Base-by-base conservation (phyloP, 2,888 invertebrate species). In the Hartigia nigra region DNA sequence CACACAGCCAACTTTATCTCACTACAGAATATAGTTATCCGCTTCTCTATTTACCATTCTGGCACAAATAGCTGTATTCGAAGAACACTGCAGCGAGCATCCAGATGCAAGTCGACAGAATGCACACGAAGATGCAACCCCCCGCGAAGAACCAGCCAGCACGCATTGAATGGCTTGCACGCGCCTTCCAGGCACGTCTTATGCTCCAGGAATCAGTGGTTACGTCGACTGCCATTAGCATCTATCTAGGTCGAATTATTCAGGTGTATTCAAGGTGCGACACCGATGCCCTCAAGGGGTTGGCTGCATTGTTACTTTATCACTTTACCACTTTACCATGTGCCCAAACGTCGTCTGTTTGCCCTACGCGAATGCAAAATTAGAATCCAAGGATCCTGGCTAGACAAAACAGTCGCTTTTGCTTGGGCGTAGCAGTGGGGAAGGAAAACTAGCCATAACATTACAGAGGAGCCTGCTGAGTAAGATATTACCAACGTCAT, bases 401-500 rank as follows among this genome's bases (percentile, higher is more conserved):
- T 12, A 34, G 31, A 55, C 55, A 55, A 12, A 31, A 72, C 32
- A 2, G 72, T 31, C 72, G 70, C 72, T 12, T 32, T 31, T 31
- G 14, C 32, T 23, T 31, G 32, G 31, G 34, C 31, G 34, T 12
- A 34, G 12, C 34, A 12, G 72, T 12, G 34, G 72, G 72, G 72
- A 72, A 32, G 72, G 31, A 72, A 72, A 84, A 84, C 84, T 86
- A 85, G 88, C 87, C 88, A 84, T 88, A 89, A 88, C 88, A 90
- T 90, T 90, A 89, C 88, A 85, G 87, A 85, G 89, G 85, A 88
- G 87, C 89, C 89, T 87, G 90, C 88, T 90, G 90, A 90, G 89
- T 90, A 90, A 90, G 90, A 90, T 90, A 90, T 90, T 90, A 90
- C 89, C 87, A 87, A 87, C 90, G 87, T 89, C 90, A 87, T 90